Conservation (phyloP, 2,113 vertebrate genomes). For the Microcebus murinus region DNA sequence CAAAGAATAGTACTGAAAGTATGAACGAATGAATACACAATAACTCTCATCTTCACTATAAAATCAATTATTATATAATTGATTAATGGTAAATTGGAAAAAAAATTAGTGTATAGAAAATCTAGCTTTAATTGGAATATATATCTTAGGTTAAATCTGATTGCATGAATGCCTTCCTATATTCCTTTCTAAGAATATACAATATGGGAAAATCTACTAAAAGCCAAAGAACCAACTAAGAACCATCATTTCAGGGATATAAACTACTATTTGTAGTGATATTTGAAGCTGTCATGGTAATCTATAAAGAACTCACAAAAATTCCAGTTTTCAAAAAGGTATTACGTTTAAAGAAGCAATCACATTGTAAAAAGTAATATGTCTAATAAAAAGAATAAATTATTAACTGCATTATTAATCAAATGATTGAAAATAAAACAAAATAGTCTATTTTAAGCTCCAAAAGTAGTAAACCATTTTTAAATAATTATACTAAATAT, state of each 20-base stretch:
- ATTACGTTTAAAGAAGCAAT: background rate
- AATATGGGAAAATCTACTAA: background rate
- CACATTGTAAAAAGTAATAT: background rate
- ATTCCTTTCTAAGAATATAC: background rate
- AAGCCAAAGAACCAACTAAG: background rate
- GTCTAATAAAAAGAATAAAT: background rate
- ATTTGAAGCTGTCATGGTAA: background rate
- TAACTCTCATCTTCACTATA: background rate
- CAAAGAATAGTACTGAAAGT: background rate
- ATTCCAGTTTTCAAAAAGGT: background rate
- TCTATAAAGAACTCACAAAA: conserved; percentile 1
- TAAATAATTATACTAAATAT: background rate
- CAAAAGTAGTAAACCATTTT: background rate
- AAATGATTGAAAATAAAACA: background rate
- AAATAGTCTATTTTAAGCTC: background rate
- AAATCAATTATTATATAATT: background rate
- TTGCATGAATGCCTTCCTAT: background rate
- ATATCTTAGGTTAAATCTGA: background rate
- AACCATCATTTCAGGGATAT: background rate
- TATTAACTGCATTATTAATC: background rate
- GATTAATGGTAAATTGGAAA: background rate
- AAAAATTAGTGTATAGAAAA: background rate
- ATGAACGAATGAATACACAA: background rate
- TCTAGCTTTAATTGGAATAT: background rate
- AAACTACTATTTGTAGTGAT: background rate